These are phyloP conservation scores for Junonia oenone DNA, from an alignment of 2,888 invertebrate genomes.

Conservation along the genomic window DNA sequence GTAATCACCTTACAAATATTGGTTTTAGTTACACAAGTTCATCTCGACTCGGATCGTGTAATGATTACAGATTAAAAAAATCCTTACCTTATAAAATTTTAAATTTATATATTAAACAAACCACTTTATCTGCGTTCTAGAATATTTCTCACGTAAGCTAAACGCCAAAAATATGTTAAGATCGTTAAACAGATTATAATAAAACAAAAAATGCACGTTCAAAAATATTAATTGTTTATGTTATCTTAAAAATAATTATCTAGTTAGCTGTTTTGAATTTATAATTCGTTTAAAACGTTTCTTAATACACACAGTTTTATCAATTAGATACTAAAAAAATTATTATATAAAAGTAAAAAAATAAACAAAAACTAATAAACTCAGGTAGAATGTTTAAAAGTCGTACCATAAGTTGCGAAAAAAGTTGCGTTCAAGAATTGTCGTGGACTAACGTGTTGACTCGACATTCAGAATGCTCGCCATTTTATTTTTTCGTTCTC, in stretches of 20 bases:
- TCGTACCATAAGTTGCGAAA: conserved; percentile 60
- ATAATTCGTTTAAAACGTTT: conserved; percentile 4
- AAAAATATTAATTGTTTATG: conserved; percentile 6
- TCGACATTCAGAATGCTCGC: conserved; percentile 65
- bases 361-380: too few relatives aligned
- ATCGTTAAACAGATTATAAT: conserved; percentile 6
- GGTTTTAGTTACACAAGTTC: conserved; percentile 14
- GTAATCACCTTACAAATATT: conserved; percentile 21
- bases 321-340: neutral
- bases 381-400: neutral
- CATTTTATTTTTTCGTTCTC: conserved; percentile 55
- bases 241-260: conserved; percentile 15
- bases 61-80: conserved; percentile 3
- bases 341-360: neutral
- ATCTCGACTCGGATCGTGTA: conserved; percentile 13
- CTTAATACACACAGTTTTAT: neutral
- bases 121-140: conserved; percentile 8
- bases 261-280: conserved; percentile 7
- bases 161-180: conserved; percentile 9
- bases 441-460: conserved; percentile 68
- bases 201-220: conserved; percentile 11
- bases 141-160: conserved; percentile 15
- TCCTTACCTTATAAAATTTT: neutral
- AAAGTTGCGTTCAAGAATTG: conserved; percentile 53
- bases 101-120: conserved; percentile 9